Conservation (phyloP, 2,888 invertebrate species). For the Orchesella flavescens region DNA sequence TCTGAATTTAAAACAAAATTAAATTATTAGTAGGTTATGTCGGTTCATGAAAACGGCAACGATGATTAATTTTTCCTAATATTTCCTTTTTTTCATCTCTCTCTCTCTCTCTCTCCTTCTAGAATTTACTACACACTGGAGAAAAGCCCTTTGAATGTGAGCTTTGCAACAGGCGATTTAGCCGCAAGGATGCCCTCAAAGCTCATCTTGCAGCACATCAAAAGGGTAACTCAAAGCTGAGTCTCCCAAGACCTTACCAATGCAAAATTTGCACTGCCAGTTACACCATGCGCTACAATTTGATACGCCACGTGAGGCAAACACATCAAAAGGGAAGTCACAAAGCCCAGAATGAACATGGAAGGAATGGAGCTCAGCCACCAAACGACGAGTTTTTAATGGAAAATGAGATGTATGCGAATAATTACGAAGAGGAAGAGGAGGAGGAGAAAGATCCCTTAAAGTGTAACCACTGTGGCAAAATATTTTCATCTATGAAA, state of each 20-base stretch:
- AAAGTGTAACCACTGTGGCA: slow-evolving; percentile 52
- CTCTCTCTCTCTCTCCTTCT: no score
- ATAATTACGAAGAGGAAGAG: neutral
- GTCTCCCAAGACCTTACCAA: slow-evolving; percentile 42
- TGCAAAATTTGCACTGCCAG: slow-evolving; percentile 47
- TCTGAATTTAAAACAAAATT: no score
- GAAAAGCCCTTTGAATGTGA: slow-evolving; percentile 58
- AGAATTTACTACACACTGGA: slow-evolving; percentile 62
- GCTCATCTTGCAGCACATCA: slow-evolving; percentile 59
- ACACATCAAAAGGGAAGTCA: slow-evolving; percentile 18
- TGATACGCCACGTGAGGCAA: slow-evolving; percentile 55
- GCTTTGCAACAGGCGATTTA: slow-evolving; percentile 45
- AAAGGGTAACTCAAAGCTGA: slow-evolving; percentile 32
- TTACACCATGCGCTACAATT: slow-evolving; percentile 58
- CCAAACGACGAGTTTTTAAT: neutral
- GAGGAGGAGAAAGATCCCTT: slow-evolving; percentile 19
- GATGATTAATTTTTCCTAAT: no score
- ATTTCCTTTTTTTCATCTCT: no score
- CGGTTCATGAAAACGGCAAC: no score
- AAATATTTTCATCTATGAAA: slow-evolving; percentile 47
- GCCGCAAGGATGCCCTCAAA: slow-evolving; percentile 58
- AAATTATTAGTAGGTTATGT: no score
- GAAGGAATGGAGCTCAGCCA: neutral
- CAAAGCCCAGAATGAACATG: neutral
- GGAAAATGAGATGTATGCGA: neutral